Base-by-base conservation (phyloP, 1,140 invertebrate species). In the Caerostris darwini region DNA sequence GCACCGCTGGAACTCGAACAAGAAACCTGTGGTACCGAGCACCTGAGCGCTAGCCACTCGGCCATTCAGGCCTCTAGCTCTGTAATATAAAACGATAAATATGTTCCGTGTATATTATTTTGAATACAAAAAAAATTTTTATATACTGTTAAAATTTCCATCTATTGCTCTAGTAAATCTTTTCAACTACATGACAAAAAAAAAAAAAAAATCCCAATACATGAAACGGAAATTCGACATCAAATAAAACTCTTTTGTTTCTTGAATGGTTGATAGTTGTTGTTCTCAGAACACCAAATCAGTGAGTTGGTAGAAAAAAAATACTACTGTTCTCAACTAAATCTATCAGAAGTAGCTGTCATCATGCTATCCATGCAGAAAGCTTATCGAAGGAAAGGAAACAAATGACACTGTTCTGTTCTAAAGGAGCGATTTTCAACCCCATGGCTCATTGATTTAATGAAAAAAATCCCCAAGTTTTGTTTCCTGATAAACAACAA, bases 381-480 rank as follows among this genome's bases (percentile, higher is more conserved):
- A 83, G 82, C 82, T 58, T 83, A 83, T 83, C 82, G 82, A 6
- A 83, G 53, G 34, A 10, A 64, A 17, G 54, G 56, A 83, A 83
- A 83, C 54, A 83, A 83, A 56, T 57, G 57, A 19, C 53, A 58
- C 54, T 7, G 8, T 83, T 83, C 57, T n/a, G 17, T 83, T 8
- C 54, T 10, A 17, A 7, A 83, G n/a, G 50, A 17, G 14, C 7
- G 14, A 83, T 56, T 83, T 83, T n/a, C 53, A 0, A n/a, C n/a
- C 71, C 14, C 12, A 83, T 19, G 82, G 82, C 56, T 83, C 82
- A 83, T 83, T 83, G 82, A 58, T 10, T n/a, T 83, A 83, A 83
- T 14, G n/a, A 57, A 58, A 19, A 83, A 7, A 57, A 57, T 57
- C 17, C n/a, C 12, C 56, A 57, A 14, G n/a, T 83, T 57, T n/a